Percentiles rank a stretch among this genome's conserved stretches.
Conservation (phyloP, 2,888 invertebrate species). For the Pachymerium ferrugineum region DNA sequence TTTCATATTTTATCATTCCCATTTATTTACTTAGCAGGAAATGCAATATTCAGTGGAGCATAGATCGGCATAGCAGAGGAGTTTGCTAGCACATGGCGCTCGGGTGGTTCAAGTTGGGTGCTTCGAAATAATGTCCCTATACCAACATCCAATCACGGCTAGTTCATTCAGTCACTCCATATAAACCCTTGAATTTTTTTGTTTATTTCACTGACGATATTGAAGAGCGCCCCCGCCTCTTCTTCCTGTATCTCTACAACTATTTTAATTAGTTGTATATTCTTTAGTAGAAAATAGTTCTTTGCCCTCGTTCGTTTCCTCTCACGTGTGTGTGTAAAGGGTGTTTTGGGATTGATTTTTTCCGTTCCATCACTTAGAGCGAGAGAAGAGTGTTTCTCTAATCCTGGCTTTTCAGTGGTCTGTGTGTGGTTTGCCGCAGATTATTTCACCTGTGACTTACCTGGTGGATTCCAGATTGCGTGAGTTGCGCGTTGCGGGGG, state of each 20-base stretch:
- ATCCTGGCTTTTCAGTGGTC: slow-evolving; percentile 27
- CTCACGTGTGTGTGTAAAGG: background rate
- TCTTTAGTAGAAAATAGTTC: background rate
- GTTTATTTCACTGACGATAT: background rate
- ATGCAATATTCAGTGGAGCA: background rate
- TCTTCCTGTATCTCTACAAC: background rate
- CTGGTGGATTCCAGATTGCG: background rate
- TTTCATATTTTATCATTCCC: no score
- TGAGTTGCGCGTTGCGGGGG: background rate
- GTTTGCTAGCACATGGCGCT: background rate
- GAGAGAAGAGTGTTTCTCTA: no score
- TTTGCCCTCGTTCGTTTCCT: background rate
- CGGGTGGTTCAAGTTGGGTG: background rate
- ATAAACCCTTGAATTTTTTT: background rate
- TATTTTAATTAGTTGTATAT: background rate
- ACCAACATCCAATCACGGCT: background rate
- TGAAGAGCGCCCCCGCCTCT: background rate
- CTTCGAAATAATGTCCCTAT: background rate
- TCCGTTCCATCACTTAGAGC: no score
- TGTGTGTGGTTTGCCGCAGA: background rate
- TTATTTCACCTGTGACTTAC: background rate
- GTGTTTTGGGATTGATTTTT: no score
- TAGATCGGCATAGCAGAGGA: background rate
- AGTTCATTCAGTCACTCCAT: background rate
- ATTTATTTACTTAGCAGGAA: background rate